Percentiles rank a stretch among this genome's conserved stretches.
Evolutionary conservation across 2,113 vertebrate species (phyloP).

Genomic region (Eudyptes chrysolophus): DNA sequence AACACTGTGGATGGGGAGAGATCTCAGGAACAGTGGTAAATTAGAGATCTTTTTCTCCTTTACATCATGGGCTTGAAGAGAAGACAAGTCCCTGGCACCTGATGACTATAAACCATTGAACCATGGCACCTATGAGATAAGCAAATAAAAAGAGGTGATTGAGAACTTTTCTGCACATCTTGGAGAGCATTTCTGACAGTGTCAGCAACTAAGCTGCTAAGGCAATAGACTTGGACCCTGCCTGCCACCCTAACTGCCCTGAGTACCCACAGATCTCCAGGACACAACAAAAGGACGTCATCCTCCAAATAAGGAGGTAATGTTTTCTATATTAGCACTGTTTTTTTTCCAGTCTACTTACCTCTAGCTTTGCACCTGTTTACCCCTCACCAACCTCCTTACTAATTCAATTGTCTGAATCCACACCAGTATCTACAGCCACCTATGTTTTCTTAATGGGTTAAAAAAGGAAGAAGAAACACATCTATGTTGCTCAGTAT

Average conservation of each 20-base stretch:
- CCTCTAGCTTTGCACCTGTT: neutral
- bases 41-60: neutral
- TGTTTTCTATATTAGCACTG: neutral
- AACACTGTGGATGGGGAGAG: neutral
- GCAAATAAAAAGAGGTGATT: neutral
- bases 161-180: neutral
- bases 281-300: neutral
- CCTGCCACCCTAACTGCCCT: neutral
- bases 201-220: neutral
- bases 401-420: neutral
- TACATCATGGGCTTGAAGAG: neutral
- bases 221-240: neutral
- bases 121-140: rapidly evolving
- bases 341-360: neutral
- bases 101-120: neutral
- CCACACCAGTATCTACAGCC: neutral
- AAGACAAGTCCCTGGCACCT: neutral
- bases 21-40: neutral
- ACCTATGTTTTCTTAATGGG: neutral
- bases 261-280: neutral
- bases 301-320: neutral
- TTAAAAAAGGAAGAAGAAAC: neutral
- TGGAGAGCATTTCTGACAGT: neutral
- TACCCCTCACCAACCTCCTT: neutral
- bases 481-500: neutral